Evolutionary conservation across 2,888 invertebrate species (phyloP), one percentile per base, ranked within the genome.

Genomic region (Chrysolina americana): DNA sequence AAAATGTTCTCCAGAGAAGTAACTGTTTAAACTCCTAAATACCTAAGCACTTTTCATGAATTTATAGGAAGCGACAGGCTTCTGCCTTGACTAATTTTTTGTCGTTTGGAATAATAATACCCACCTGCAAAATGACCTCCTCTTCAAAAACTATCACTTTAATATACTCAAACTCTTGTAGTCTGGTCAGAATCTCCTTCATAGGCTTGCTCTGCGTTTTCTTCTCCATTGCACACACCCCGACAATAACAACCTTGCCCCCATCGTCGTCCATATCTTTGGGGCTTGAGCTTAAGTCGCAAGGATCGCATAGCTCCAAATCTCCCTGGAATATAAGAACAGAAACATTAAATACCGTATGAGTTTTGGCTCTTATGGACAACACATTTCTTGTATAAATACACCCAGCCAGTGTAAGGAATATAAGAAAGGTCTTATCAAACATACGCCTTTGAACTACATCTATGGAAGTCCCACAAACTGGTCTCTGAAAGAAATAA

Each of bases 151-250:
- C 96, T 71, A 96, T 91, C 89, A 98, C 95, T 90, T 96, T 95
- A 85, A 98, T 95, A 88, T 96, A 98, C 88, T 98, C 97, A 87
- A 98, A 99, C 88, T 98, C 98, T 84, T 97, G 95, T 74, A 99
- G 92, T 48, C 99, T 92, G 1, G 96, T 96, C 73, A 99, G 92
- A 83, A 99, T 99, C 89, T 99, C 99, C 86, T 96, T 96, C 99
- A 99, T 99, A 15, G 99, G 99, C 89, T 98, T 99, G 79, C 98
- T 98, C 87, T 97, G 96, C 48, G 98, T 98, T 89, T 99, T 99
- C 89, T 99, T 99, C 85, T 96, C 95, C 99, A 99, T 99, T 81
- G 99, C 99, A 91, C 99, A 99, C 75, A 99, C 95, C 78, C 99
- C 99, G 83, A 99, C 98, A 87, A 98, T 92, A 83, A 99, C 97